Conservation (phyloP, 2,888 invertebrate genomes). For the Theodoxus fluviatilis region DNA sequence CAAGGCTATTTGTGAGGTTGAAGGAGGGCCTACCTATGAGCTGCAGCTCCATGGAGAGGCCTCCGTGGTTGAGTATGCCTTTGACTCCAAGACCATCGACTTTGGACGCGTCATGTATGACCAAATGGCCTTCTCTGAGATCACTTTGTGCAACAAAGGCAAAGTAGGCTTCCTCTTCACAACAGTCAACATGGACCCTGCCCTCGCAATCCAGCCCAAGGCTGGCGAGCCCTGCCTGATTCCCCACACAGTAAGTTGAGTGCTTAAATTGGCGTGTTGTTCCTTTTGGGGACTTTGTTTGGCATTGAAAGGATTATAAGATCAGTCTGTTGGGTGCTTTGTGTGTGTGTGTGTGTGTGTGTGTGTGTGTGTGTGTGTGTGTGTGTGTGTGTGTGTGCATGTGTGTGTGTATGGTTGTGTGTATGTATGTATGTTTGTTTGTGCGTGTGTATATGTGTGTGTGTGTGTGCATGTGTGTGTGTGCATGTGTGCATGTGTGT, state of each 20-base stretch:
- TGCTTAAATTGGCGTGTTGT: neutral
- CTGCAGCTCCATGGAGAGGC: constrained; percentile 62
- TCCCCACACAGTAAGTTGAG: constrained; percentile 58
- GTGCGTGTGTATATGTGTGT: too few species aligned
- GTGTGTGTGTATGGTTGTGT: too few species aligned
- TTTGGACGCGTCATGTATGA: constrained; percentile 66
- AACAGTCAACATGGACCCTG: constrained; percentile 59
- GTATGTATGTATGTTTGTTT: too few species aligned
- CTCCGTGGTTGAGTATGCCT: constrained; percentile 61
- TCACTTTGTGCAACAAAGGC: constrained; percentile 62
- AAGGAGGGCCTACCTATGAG: constrained; percentile 65
- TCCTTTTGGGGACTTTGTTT: neutral
- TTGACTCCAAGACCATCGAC: constrained; percentile 61
- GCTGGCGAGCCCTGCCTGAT: constrained; percentile 60
- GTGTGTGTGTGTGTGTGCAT: too few species aligned
- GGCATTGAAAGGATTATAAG: neutral
- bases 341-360: neutral
- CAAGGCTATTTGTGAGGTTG: constrained; percentile 64
- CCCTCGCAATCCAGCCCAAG: constrained; percentile 48
- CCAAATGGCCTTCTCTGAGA: constrained; percentile 55
- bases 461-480: too few species aligned
- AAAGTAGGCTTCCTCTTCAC: constrained; percentile 63
- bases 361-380: neutral
- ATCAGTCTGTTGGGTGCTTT: neutral
- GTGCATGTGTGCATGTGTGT: too few species aligned